These are phyloP conservation scores for Etheostoma spectabile DNA, from an alignment of 2,113 vertebrate species.

Conservation along the genomic window DNA sequence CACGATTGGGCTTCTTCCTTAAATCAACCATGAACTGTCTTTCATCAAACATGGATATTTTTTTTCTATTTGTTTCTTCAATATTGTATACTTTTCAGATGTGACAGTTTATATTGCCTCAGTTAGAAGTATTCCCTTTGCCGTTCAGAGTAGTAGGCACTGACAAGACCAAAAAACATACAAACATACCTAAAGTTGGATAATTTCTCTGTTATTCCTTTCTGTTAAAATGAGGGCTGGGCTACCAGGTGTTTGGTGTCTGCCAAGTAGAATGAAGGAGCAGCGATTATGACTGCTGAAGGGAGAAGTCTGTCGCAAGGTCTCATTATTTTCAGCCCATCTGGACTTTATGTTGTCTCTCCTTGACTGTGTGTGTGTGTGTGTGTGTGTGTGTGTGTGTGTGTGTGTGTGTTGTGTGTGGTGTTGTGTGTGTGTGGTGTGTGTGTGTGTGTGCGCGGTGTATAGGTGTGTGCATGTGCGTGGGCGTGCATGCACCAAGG, in stretches of 20 bases:
- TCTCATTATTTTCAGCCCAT: constrained; percentile 75
- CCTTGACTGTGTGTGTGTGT: neutral
- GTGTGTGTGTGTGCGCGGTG: neutral
- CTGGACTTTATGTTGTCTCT: constrained; percentile 57
- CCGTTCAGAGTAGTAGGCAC: neutral
- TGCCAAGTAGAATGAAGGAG: constrained; percentile 47
- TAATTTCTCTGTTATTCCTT: constrained; percentile 35
- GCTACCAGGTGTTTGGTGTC: constrained; percentile 70
- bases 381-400: too few species aligned
- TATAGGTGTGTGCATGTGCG: constrained; percentile 29
- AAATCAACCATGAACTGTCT: neutral
- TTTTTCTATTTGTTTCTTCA: neutral
- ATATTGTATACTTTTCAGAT: neutral
- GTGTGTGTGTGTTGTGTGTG: too few species aligned
- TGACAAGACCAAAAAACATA: neutral
- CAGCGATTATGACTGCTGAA: constrained; percentile 73
- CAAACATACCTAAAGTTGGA: constrained; percentile 11
- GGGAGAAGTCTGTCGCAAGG: constrained; percentile 62
- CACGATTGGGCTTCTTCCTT: neutral
- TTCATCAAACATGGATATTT: neutral
- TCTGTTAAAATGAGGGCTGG: constrained; percentile 33
- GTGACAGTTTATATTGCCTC: neutral
- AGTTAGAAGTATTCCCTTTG: neutral
- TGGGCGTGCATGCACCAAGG: constrained; percentile 31
- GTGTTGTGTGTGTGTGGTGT: too few species aligned